phyloP scores from a whole-genome alignment of 1,140 invertebrate genomes.

The Liolophura sinensis region DNA sequence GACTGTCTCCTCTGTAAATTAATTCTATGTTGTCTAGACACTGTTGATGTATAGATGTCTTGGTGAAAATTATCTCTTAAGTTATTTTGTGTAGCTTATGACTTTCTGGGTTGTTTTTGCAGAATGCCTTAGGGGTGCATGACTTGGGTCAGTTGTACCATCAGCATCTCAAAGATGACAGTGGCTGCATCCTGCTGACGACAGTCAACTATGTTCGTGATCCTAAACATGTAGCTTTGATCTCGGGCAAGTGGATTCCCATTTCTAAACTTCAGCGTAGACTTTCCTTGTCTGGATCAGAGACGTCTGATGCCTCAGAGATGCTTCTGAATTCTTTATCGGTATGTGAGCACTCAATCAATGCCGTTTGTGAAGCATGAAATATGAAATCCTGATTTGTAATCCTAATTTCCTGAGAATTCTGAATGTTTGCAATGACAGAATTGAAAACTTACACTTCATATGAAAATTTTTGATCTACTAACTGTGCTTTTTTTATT shows the following conservation, averaged over 20 bases:
- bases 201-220: conserved; percentile 83
- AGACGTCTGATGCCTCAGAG: conserved; percentile 19
- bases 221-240: conserved; percentile 68
- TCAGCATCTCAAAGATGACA: conserved; percentile 81
- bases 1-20: too few relatives aligned
- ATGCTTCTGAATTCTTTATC: conserved; percentile 81
- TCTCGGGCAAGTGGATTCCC: conserved; percentile 85
- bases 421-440: too few relatives aligned
- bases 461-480: background rate
- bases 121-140: conserved; percentile 82
- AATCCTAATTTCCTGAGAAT: too few relatives aligned
- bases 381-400: too few relatives aligned
- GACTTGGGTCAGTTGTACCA: conserved; percentile 93
- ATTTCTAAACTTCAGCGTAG: conserved; percentile 71
- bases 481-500: background rate
- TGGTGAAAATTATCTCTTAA: too few relatives aligned
- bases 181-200: conserved; percentile 88
- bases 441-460: background rate
- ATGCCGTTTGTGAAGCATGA: too few relatives aligned
- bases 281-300: conserved; percentile 31
- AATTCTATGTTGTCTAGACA: too few relatives aligned
- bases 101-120: conserved; percentile 26
- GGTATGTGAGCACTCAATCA: conserved; percentile 41
- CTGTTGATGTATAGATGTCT: too few relatives aligned
- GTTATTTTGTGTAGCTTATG: too few relatives aligned